Evolutionary conservation across 2,888 invertebrate genomes (phyloP).

Genomic region (Agonopterix alstromeriana): DNA sequence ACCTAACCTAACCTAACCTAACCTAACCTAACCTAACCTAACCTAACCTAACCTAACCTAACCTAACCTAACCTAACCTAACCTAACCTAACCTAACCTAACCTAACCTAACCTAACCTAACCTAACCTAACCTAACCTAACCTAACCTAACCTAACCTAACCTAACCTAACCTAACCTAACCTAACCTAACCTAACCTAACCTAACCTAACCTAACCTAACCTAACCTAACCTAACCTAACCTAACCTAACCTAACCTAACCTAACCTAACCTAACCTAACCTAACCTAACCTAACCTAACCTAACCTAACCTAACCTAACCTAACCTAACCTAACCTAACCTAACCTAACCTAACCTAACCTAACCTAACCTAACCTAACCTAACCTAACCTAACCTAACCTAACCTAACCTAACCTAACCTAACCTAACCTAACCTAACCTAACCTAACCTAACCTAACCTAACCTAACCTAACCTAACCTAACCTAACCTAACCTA

Average conservation of each 20-base stretch:
- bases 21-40: conserved; percentile 1
- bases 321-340: background rate
- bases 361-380: background rate
- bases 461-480: background rate
- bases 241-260: conserved; percentile 12
- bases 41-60: background rate
- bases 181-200: conserved; percentile 1
- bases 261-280: conserved; percentile 12
- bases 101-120: background rate
- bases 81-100: background rate
- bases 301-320: background rate
- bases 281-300: conserved; percentile 3
- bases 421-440: background rate
- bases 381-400: background rate
- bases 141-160: background rate
- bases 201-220: conserved; percentile 4
- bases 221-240: conserved; percentile 12
- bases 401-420: background rate
- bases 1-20: conserved; percentile 2
- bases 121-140: background rate
- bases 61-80: background rate
- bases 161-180: background rate
- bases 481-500: background rate
- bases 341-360: background rate
- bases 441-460: background rate